Conservation (phyloP, 2,113 vertebrate species). For the Ahaetulla prasina region DNA sequence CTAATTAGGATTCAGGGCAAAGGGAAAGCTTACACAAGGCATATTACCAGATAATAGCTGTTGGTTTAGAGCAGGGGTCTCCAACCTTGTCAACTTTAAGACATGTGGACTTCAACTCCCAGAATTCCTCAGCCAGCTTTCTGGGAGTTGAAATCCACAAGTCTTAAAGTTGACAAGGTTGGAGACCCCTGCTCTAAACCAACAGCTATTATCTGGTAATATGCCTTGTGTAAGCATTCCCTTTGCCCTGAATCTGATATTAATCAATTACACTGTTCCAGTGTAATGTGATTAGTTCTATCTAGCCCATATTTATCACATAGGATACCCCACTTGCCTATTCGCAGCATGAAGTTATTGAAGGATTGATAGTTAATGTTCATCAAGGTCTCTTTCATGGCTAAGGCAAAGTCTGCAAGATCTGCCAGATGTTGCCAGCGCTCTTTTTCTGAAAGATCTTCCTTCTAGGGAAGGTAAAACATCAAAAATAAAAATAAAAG, state of each 20-base stretch:
- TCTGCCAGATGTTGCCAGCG: constrained; percentile 92
- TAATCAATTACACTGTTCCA: background rate
- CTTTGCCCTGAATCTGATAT: background rate
- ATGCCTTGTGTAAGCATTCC: background rate
- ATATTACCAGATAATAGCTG: too few relatives aligned
- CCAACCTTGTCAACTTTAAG: too few relatives aligned
- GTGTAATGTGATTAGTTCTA: background rate
- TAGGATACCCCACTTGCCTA: constrained; percentile 76
- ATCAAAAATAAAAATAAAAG: background rate
- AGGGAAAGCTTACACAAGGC: too few relatives aligned
- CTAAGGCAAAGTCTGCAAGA: constrained; percentile 90
- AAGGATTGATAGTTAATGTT: constrained; percentile 98
- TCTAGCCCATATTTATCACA: background rate
- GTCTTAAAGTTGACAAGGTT: too few relatives aligned
- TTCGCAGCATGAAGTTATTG: constrained; percentile 98
- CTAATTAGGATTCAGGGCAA: too few relatives aligned
- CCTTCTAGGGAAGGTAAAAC: constrained; percentile 55
- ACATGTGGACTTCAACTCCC: too few relatives aligned
- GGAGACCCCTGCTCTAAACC: too few relatives aligned
- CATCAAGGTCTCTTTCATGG: constrained; percentile 92
- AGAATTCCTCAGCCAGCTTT: too few relatives aligned
- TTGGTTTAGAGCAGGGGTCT: too few relatives aligned
- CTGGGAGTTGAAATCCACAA: too few relatives aligned
- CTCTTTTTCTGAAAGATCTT: constrained; percentile 77
- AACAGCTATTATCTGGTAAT: background rate